phyloP scores from a whole-genome alignment of 2,113 vertebrate genomes.

The Probosciger aterrimus region DNA sequence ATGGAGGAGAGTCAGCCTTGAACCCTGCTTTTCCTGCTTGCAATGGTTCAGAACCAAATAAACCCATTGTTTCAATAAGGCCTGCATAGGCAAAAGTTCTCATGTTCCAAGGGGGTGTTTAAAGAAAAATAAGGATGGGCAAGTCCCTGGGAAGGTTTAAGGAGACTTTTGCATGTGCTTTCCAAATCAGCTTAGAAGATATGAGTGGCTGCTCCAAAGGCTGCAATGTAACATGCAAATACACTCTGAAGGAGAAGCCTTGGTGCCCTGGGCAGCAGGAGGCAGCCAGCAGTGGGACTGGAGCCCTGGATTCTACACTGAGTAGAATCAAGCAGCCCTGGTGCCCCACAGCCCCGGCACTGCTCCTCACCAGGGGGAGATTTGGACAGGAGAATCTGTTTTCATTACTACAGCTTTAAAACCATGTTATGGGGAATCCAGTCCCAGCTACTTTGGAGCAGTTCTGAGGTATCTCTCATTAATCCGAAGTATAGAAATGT shows the following conservation, averaged over 20 bases:
- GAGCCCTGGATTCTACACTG: neutral
- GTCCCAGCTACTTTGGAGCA: slow-evolving; percentile 59
- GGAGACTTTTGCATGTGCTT: neutral
- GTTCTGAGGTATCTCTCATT: slow-evolving; percentile 73
- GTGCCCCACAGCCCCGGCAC: neutral
- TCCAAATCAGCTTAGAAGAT: neutral
- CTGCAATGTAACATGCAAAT: neutral
- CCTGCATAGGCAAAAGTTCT: neutral
- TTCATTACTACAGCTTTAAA: neutral
- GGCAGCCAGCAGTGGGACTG: neutral
- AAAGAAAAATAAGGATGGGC: neutral
- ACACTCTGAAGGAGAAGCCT: neutral
- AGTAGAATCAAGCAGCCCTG: neutral
- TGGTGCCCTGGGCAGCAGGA: neutral
- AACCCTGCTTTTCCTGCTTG: neutral
- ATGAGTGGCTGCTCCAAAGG: neutral
- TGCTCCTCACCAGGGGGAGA: neutral
- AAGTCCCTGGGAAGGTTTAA: neutral
- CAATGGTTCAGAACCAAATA: neutral
- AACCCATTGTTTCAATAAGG: neutral
- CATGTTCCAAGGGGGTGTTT: neutral
- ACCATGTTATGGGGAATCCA: slow-evolving; percentile 31
- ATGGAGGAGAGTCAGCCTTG: neutral
- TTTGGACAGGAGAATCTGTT: slow-evolving; percentile 6
- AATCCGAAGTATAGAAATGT: slow-evolving; percentile 51